Conservation (phyloP, 2,113 vertebrate genomes). For the Carollia perspicillata region DNA sequence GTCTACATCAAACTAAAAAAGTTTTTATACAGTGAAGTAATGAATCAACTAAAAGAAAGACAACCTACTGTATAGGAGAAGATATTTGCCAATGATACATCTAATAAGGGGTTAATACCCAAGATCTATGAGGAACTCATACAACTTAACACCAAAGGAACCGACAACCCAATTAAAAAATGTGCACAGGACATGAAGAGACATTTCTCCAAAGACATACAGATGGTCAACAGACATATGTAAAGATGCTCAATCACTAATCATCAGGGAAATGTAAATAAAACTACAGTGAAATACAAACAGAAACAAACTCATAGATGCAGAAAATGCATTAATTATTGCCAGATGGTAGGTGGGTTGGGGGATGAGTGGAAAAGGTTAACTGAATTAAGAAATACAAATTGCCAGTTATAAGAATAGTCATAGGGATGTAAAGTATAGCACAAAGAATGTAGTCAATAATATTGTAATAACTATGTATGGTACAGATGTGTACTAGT, state of each 20-base stretch:
- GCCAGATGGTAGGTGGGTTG: not conserved
- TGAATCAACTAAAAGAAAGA: not conserved
- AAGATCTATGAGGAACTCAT: not conserved
- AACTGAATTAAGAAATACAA: not conserved
- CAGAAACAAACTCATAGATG: not conserved
- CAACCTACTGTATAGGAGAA: not conserved
- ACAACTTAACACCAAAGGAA: not conserved
- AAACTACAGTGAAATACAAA: not conserved
- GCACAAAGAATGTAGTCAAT: not conserved
- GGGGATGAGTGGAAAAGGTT: not conserved
- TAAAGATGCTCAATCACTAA: not conserved
- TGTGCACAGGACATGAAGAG: not conserved
- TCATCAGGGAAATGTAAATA: not conserved
- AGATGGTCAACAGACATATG: not conserved
- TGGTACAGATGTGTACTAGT: not conserved
- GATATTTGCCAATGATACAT: not conserved
- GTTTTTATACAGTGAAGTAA: not conserved
- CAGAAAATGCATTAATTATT: not conserved
- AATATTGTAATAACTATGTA: not conserved
- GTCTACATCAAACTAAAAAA: not conserved
- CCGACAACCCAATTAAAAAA: not conserved
- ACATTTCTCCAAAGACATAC: not conserved
- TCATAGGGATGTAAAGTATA: not conserved
- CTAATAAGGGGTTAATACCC: not conserved
- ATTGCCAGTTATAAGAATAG: not conserved